Evolutionary conservation across 2,797 vertebrate species (phyloP), one percentile per base, ranked within the genome.

Genomic region (Hypotaenidia okinawae): DNA sequence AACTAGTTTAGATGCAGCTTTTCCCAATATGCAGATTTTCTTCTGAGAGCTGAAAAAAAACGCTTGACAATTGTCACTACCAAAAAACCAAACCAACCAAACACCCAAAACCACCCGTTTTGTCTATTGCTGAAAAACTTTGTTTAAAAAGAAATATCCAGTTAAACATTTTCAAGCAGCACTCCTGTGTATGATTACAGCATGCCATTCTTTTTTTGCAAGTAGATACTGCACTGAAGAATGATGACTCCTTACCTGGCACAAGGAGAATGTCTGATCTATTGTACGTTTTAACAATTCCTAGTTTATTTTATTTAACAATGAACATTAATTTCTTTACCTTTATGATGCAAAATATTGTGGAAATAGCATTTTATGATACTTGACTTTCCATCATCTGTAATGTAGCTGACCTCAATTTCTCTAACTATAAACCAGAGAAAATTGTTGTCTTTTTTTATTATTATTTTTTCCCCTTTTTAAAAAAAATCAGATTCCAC

Each of bases 401-500:
- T 30, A 78, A 55, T 3, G 6, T 19, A 62, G 15, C 49, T 74
- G 61, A 74, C 68, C 49, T 87, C 62, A 74, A 52, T 82, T 74
- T 84, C 76, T 62, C 7, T 27, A 22, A 35, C 45, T 80, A 32
- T 57, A 89, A 91, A 90, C 82, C n/a, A 69, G 43, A 75, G 33
- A 18, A 3, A 87, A 68, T 15, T 2, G 3, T 45, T 91, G 15
- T 37, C 3, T 67, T 80, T 30, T 41, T 69, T 59, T n/a, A 11
- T 3, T 13, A 10, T 6, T 2, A 1, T 73, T 37, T 33, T 17
- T 1, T 2, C 12, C 5, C 8, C 1, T 27, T 57, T 24, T 2
- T 2, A n/a, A 7, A 2, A 41, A 37, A 64, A 58, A 13, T 11
- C 58, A 61, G 68, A 58, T 54, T 73, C 13, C 15, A 59, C 6